Conservation (phyloP, 2,888 invertebrate species). For the Chymomyza amoena region DNA sequence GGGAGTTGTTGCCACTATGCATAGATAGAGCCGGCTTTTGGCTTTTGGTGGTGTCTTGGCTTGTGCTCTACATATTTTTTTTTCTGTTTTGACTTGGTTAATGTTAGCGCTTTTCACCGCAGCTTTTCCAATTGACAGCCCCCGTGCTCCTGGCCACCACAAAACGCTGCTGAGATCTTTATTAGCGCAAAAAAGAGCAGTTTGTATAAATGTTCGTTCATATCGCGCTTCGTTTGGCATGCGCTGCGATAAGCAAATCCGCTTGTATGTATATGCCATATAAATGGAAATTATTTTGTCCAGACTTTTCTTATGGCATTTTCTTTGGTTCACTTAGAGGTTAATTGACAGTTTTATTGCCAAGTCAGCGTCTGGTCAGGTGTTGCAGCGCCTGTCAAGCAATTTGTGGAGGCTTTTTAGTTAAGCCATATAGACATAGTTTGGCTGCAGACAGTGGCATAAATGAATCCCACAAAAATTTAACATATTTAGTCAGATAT, state of each 20-base stretch:
- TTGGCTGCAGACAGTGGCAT: not conserved
- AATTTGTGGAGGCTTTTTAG: not conserved
- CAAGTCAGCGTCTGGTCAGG: not conserved
- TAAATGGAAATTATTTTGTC: conserved; percentile 50
- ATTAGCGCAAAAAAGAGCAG: conserved; percentile 50
- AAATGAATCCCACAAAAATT: too few species aligned
- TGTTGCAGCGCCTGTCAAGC: not conserved
- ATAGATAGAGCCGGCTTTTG: not conserved
- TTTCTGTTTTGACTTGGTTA: not conserved
- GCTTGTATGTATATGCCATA: conserved; percentile 18
- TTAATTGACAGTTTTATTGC: conserved; percentile 75
- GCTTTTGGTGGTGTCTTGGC: not conserved
- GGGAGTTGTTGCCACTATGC: conserved; percentile 12
- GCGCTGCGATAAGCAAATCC: conserved; percentile 46
- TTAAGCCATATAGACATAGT: not conserved
- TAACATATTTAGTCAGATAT: too few species aligned
- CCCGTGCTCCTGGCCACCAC: conserved; percentile 5
- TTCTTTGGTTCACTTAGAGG: conserved; percentile 58
- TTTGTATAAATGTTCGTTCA: conserved; percentile 30
- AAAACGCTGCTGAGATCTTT: conserved; percentile 50
- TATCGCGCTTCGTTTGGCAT: conserved; percentile 42
- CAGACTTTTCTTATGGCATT: conserved; percentile 34
- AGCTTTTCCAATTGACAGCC: conserved; percentile 28
- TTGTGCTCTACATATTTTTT: conserved; percentile 12
- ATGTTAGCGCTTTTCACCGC: conserved; percentile 4